Evolutionary conservation across 2,888 invertebrate genomes (phyloP).

Genomic region (Drosophila hawaiiensis): DNA sequence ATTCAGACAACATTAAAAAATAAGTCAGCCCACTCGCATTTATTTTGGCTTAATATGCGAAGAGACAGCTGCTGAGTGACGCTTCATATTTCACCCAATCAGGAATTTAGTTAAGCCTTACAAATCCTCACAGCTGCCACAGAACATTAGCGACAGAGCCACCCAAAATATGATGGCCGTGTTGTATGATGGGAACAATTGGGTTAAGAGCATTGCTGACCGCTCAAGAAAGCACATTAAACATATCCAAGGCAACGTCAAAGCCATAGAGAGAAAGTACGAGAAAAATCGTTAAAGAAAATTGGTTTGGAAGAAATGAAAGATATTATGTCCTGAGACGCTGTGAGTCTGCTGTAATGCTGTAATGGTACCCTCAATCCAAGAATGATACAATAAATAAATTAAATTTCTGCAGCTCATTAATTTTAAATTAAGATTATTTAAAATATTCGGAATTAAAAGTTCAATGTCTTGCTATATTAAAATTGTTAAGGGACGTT

Average conservation of each 20-base stretch:
- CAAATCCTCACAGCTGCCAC: conserved; percentile 67
- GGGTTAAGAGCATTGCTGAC: conserved; percentile 23
- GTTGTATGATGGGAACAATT: conserved; percentile 6
- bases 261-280: too few relatives aligned
- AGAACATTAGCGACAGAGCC: conserved; percentile 14
- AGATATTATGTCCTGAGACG: background rate
- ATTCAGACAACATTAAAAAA: conserved; percentile 56
- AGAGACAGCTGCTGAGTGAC: conserved; percentile 52
- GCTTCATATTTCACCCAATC: conserved; percentile 59
- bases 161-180: background rate
- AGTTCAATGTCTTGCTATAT: background rate
- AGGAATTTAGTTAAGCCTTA: conserved; percentile 55
- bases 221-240: conserved; percentile 15
- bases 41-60: conserved; percentile 45
- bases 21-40: conserved; percentile 52
- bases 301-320: background rate
- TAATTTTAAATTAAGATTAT: background rate
- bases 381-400: background rate
- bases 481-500: background rate
- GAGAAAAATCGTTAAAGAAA: background rate
- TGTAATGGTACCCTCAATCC: background rate
- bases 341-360: background rate
- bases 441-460: background rate
- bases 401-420: background rate
- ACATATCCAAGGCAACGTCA: background rate